A percentile compares a stretch with the other conserved stretches of the same genome.
Conservation (phyloP, 2,888 invertebrate species). For the Arrhopalites spinosus region DNA sequence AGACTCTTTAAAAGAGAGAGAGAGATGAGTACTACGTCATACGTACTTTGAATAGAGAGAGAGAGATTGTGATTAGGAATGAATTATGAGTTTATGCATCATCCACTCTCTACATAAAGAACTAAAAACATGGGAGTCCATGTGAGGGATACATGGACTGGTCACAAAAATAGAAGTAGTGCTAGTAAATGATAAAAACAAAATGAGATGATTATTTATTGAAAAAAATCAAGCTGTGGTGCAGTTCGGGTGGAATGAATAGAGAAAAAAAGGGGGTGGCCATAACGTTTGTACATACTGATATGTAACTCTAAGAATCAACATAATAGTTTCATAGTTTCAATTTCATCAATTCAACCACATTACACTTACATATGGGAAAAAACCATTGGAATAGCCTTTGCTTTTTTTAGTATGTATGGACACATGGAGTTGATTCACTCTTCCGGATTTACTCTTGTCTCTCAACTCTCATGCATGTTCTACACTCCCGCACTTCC, state of each 20-base stretch:
- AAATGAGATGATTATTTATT: conserved; percentile 4
- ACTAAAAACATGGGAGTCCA: too few species aligned
- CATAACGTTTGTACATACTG: too few species aligned
- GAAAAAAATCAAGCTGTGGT: conserved; percentile 7
- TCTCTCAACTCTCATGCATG: conserved; percentile 6
- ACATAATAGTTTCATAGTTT: too few species aligned
- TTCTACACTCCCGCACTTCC: background rate
- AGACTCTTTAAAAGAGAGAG: too few species aligned
- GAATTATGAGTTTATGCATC: background rate
- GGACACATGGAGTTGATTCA: background rate
- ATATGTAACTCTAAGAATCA: too few species aligned
- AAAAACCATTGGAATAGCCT: background rate
- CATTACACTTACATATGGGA: background rate
- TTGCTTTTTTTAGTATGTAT: background rate
- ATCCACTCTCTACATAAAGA: too few species aligned
- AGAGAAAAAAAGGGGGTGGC: background rate
- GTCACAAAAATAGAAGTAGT: background rate
- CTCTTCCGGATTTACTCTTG: conserved; percentile 15
- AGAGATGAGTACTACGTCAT: background rate
- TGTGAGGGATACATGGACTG: background rate
- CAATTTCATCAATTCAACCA: background rate
- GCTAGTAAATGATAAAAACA: conserved; percentile 5
- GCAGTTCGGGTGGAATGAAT: background rate
- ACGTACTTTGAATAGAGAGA: background rate
- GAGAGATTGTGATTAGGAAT: background rate